A percentile compares a stretch with the other conserved stretches of the same genome.
These are phyloP conservation scores for Xenopus tropicalis DNA, from an alignment of 2,113 vertebrate species.

Conservation along the genomic window UCB_Xtro_10.0 CM004448.2:31431001-31431500, in stretches of 20 bases:
- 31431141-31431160: no score
- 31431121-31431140: no score
- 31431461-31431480: background rate
- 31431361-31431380: conserved; percentile 12
- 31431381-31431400: conserved; percentile 19
- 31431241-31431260: background rate
- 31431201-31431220: background rate
- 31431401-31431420: conserved; percentile 5
- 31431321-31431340: conserved; percentile 12
- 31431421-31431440: conserved; percentile 11
- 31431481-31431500: background rate
- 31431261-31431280: background rate
- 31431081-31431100: no score
- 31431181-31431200: background rate
- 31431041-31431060: no score
- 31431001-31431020: no score
- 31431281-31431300: conserved; percentile 6
- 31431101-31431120: no score
- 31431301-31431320: conserved; percentile 6
- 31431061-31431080: no score
- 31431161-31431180: background rate
- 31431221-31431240: background rate
- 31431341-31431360: conserved; percentile 9
- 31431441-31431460: conserved; percentile 15
- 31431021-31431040: no score